These are phyloP conservation scores for Melospiza melodia DNA, from an alignment of 2,113 vertebrate species.

Conservation along the genomic window DNA sequence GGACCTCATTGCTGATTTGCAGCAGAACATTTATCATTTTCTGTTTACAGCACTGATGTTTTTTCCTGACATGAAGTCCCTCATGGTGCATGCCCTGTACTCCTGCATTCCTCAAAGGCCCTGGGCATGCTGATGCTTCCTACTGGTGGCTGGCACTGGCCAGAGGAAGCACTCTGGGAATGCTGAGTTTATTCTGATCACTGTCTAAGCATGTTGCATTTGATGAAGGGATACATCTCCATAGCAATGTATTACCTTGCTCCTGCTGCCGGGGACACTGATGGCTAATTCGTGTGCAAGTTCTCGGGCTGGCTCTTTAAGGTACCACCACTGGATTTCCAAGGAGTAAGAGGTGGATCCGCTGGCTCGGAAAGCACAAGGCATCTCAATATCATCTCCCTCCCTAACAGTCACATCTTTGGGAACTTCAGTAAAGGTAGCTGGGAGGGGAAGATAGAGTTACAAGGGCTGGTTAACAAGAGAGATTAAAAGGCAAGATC, in stretches of 20 bases:
- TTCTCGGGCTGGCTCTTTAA: conserved; percentile 85
- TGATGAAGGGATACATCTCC: neutral
- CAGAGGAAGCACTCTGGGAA: neutral
- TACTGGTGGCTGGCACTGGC: accelerated
- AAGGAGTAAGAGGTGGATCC: conserved; percentile 89
- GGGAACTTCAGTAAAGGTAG: conserved; percentile 93
- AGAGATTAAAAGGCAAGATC: conserved; percentile 5
- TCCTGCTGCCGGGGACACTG: conserved; percentile 81
- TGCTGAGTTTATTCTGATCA: neutral
- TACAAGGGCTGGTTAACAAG: conserved; percentile 61
- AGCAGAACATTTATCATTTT: neutral
- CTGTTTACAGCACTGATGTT: neutral
- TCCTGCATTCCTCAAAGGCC: neutral
- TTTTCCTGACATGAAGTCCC: neutral
- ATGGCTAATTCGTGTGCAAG: conserved; percentile 85
- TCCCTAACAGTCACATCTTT: conserved; percentile 92
- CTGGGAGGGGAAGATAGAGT: conserved; percentile 74
- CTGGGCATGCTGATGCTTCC: neutral
- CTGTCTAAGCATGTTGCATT: neutral
- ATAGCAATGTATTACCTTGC: conserved; percentile 80
- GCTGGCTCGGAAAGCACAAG: conserved; percentile 90
- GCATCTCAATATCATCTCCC: conserved; percentile 96
- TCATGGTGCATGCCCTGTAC: neutral
- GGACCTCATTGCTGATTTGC: neutral
- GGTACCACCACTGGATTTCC: conserved; percentile 98